Conservation (phyloP, 2,797 vertebrate species). For the Acomys russatus region DNA sequence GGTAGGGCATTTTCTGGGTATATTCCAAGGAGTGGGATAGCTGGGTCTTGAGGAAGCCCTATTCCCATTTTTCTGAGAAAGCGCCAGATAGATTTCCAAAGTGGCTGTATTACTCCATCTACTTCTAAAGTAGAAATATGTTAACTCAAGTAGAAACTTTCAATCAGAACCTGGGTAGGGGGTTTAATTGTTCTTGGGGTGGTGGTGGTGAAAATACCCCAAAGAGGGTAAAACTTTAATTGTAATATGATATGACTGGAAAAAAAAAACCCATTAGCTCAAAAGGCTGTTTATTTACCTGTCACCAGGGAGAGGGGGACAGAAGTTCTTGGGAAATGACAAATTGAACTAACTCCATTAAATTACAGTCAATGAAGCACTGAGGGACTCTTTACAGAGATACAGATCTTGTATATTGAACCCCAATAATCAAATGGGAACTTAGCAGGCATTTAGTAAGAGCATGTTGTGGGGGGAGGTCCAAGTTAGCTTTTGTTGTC, state of each 20-base stretch:
- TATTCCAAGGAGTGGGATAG: too few relatives aligned
- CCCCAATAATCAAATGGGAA: neutral
- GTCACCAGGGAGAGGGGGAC: rapidly evolving
- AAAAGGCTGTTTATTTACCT: neutral
- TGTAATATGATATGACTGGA: neutral
- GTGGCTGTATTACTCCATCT: too few relatives aligned
- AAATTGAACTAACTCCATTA: neutral
- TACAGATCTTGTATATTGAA: neutral
- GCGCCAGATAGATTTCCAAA: too few relatives aligned
- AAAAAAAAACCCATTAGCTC: neutral
- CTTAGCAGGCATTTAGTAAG: neutral
- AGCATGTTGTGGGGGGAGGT: too few relatives aligned
- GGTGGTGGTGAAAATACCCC: neutral
- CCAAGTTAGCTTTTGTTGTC: neutral
- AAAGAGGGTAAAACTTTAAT: neutral
- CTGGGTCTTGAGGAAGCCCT: too few relatives aligned
- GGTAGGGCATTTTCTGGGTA: too few relatives aligned
- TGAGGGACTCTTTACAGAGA: neutral
- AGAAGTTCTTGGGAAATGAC: neutral
- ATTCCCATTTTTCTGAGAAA: too few relatives aligned
- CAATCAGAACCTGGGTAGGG: neutral
- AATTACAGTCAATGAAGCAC: neutral
- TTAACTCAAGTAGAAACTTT: neutral
- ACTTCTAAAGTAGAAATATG: neutral
- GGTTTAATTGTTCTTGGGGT: neutral